Conservation (phyloP, 2,797 vertebrate genomes). For the Acomys russatus region DNA sequence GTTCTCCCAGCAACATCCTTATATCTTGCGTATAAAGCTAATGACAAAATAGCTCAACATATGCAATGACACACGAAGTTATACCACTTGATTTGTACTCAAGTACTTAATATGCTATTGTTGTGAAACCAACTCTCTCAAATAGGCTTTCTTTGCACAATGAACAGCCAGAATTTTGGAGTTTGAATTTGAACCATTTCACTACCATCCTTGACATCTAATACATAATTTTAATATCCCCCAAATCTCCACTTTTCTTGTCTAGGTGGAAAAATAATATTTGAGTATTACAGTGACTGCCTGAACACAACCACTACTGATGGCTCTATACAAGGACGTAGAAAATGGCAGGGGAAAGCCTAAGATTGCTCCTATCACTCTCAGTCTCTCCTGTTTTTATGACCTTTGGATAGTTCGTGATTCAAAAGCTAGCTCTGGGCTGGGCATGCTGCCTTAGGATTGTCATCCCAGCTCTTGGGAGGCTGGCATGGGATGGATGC, state of each 20-base stretch:
- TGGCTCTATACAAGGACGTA: neutral
- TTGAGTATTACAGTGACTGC: neutral
- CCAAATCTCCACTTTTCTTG: conserved; percentile 1
- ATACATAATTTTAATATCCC: neutral
- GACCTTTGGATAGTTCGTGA: neutral
- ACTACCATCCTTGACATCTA: neutral
- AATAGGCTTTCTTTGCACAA: neutral
- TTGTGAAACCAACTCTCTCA: neutral
- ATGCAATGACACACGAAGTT: neutral
- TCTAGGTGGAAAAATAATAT: neutral
- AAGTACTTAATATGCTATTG: neutral
- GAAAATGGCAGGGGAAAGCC: neutral
- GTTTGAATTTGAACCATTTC: neutral
- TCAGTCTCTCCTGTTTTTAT: conserved; percentile 25
- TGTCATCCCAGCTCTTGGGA: neutral
- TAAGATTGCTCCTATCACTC: neutral
- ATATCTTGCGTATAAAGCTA: neutral
- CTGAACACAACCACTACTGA: neutral
- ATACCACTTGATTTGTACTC: neutral
- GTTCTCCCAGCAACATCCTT: neutral
- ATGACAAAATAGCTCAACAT: neutral
- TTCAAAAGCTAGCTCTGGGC: neutral
- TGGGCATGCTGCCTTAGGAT: neutral
- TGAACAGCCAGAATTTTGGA: neutral
- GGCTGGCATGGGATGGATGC: neutral